A percentile compares a stretch with the other conserved stretches of the same genome.
Evolutionary conservation across 2,113 vertebrate genomes (phyloP).

Genomic region (Platysternon megacephalum): DNA sequence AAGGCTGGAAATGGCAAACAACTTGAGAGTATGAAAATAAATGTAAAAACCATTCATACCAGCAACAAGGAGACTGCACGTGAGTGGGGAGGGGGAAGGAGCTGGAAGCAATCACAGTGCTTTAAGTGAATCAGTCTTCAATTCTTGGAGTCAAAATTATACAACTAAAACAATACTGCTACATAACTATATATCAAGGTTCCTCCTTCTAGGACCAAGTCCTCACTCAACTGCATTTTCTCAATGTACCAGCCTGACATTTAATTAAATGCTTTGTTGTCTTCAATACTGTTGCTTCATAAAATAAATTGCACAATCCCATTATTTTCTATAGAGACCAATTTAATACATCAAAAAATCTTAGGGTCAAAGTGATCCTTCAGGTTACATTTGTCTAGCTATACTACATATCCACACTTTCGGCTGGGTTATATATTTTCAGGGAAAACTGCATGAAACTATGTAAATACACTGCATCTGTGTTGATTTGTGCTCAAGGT

Average conservation of each 20-base stretch:
- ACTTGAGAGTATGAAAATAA: not conserved
- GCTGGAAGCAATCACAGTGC: not conserved
- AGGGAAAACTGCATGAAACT: conserved; percentile 43
- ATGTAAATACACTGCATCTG: conserved; percentile 51
- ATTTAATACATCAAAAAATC: conserved; percentile 34
- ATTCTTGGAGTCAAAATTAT: not conserved
- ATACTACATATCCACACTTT: conserved; percentile 3
- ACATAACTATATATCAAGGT: fast-evolving
- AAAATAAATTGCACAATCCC: not conserved
- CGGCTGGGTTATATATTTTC: conserved; percentile 50
- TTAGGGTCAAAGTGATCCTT: conserved; percentile 25
- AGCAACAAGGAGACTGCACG: not conserved
- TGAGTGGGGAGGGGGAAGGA: not conserved
- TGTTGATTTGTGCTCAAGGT: conserved; percentile 50
- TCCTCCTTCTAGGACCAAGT: not conserved
- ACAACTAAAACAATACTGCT: not conserved
- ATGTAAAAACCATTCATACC: not conserved
- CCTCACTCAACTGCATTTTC: not conserved
- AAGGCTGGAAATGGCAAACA: not conserved
- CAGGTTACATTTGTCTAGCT: conserved; percentile 23
- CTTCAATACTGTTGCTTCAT: not conserved
- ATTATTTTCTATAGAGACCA: conserved; percentile 29
- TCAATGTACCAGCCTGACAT: not conserved
- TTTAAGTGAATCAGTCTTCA: not conserved
- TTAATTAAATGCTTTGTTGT: not conserved